These are phyloP conservation scores for Paedocypris sp. DNA, from an alignment of 2,113 vertebrate species.

Conservation along the genomic window DNA sequence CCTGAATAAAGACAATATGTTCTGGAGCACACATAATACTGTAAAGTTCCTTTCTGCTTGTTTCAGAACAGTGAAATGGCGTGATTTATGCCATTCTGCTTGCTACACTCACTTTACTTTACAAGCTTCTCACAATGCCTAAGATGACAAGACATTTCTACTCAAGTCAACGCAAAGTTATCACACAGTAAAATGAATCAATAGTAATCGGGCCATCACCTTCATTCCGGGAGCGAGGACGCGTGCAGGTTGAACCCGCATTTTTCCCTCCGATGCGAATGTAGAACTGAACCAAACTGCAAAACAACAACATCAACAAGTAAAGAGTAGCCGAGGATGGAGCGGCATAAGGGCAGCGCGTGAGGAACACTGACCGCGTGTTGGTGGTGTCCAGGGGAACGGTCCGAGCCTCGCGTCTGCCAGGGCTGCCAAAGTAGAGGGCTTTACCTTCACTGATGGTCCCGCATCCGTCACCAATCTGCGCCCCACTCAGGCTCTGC, in stretches of 20 bases:
- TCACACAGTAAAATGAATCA: too few species aligned
- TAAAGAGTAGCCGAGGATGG: background rate
- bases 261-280: constrained; percentile 88
- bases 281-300: constrained; percentile 90
- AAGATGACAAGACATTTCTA: too few species aligned
- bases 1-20: too few species aligned
- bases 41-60: too few species aligned
- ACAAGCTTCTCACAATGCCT: too few species aligned
- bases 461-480: constrained; percentile 81
- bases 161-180: too few species aligned
- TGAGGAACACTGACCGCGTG: constrained; percentile 80
- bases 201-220: too few species aligned
- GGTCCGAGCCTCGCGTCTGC: constrained; percentile 82
- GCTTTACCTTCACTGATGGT: constrained; percentile 82
- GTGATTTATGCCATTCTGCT: too few species aligned
- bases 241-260: constrained; percentile 77
- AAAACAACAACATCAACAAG: too few species aligned
- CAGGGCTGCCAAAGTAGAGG: constrained; percentile 85
- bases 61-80: too few species aligned
- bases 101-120: too few species aligned
- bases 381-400: constrained; percentile 84
- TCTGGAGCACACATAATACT: too few species aligned
- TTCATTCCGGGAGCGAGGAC: constrained; percentile 88
- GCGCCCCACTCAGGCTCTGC: constrained; percentile 84
- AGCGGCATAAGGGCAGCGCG: constrained; percentile 45